Evolutionary conservation across 2,888 invertebrate genomes (phyloP).

Genomic region (Xanthia icteritia): DNA sequence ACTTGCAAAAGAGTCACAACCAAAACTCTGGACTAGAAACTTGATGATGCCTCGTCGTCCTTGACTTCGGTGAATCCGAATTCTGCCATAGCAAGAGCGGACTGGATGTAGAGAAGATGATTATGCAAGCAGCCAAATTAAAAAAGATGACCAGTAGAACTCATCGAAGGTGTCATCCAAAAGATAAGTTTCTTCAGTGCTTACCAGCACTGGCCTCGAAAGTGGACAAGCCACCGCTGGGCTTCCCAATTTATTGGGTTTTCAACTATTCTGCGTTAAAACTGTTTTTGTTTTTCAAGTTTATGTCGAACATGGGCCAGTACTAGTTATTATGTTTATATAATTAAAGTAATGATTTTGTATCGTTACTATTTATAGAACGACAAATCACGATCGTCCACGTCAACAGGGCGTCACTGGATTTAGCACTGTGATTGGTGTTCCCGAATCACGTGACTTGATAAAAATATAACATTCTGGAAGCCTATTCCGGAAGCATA

Average conservation of each 20-base stretch:
- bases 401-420: neutral
- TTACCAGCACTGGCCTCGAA: neutral
- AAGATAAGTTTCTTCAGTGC: neutral
- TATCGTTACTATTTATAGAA: neutral
- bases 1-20: neutral
- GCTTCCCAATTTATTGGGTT: neutral
- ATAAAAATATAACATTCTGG: neutral
- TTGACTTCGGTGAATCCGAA: neutral
- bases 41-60: conserved; percentile 1
- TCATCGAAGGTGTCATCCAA: neutral
- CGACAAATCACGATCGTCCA: conserved; percentile 18
- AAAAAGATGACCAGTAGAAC: neutral
- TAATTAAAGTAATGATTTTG: conserved; percentile 31
- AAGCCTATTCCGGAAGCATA: neutral
- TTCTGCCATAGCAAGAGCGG: neutral
- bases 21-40: neutral
- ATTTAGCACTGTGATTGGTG: conserved; percentile 18
- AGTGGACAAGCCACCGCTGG: neutral
- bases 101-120: too few species aligned
- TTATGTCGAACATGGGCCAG: neutral
- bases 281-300: neutral
- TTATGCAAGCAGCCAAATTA: conserved; percentile 7
- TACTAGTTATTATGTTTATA: conserved; percentile 7
- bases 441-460: neutral
- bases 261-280: neutral